Evolutionary conservation across 92 coral and sea anemone species (phyloP).

Genomic region (Metridium senile): DNA sequence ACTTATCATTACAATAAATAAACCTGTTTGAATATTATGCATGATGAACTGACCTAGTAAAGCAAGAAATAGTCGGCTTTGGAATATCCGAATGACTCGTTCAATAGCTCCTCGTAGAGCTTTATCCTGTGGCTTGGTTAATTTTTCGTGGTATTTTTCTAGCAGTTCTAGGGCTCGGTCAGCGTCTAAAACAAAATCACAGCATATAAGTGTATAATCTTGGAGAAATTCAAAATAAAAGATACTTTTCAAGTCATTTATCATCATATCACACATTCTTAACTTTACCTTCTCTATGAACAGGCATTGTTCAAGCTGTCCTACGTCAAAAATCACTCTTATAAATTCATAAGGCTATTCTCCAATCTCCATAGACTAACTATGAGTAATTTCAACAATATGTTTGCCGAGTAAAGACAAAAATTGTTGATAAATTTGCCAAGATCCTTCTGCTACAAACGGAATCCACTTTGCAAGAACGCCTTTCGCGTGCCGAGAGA

Average conservation of each 20-base stretch:
- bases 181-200: slow-evolving; percentile 66
- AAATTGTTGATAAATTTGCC: slow-evolving; percentile 4
- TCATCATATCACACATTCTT: slow-evolving; percentile 28
- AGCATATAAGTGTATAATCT: background rate
- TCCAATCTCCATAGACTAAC: slow-evolving; percentile 12
- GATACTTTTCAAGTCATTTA: slow-evolving; percentile 6
- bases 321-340: slow-evolving; percentile 30
- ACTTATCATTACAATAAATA: slow-evolving; percentile 1
- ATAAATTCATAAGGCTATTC: slow-evolving; percentile 34
- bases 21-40: background rate
- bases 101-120: slow-evolving; percentile 96
- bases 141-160: slow-evolving; percentile 90
- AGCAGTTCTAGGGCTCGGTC: slow-evolving; percentile 87
- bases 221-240: background rate
- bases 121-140: slow-evolving; percentile 94
- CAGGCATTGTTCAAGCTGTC: slow-evolving; percentile 82
- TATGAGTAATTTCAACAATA: background rate
- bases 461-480: slow-evolving; percentile 58
- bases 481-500: slow-evolving; percentile 93
- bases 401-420: background rate
- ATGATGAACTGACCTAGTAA: slow-evolving; percentile 74
- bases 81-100: slow-evolving; percentile 96
- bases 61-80: slow-evolving; percentile 91
- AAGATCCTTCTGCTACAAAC: background rate
- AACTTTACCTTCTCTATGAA: slow-evolving; percentile 93